Evolutionary conservation across 2,888 invertebrate genomes (phyloP), one percentile per base, ranked within the genome.

Genomic region (Pantelozetes paolii): DNA sequence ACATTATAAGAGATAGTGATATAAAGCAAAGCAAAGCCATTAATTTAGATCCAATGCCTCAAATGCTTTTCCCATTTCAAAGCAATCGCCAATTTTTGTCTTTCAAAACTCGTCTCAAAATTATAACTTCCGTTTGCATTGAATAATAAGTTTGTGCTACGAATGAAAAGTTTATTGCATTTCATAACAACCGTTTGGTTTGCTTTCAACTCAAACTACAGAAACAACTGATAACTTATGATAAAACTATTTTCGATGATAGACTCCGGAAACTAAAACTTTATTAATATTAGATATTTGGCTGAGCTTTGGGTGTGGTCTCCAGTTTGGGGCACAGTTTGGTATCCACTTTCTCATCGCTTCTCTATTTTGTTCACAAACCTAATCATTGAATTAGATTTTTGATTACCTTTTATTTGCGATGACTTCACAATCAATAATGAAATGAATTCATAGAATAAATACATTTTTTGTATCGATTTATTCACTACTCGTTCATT

Each of bases 81-180:
- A 57, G 26, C 28, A 57, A 11, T 20, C 15, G 57, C 57, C 8
- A 20, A 57, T n/a, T n/a, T n/a, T n/a, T n/a, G n/a, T 57, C 28
- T 57, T 20, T 45, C 15, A 45, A 57, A 57, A 20, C 20, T 11
- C 11, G 9, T 26, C 57, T 18, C 26, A 62, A 62, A 62, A 62
- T 62, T 62, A 62, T 62, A 62, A 62, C 62, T 62, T 62, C 62
- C 62, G 62, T n/a, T 32, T 62, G 30, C 62, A 62, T 62, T 62
- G 30, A 62, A 30, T 62, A 62, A 57, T 57, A 57, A 57, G 57
- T n/a, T 20, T 57, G 57, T 57, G 13, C 45, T 45, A 57, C 28
- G 57, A 23, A 57, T 57, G 57, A 64, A 64, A 64, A 64, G 36
- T 64, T 64, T 64, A 36, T 64, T 64, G n/a, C 32, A 64, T 64